A percentile compares a stretch with the other conserved stretches of the same genome.
Conservation (phyloP, 2,797 vertebrate species). For the Orientallactaga sibirica region DNA sequence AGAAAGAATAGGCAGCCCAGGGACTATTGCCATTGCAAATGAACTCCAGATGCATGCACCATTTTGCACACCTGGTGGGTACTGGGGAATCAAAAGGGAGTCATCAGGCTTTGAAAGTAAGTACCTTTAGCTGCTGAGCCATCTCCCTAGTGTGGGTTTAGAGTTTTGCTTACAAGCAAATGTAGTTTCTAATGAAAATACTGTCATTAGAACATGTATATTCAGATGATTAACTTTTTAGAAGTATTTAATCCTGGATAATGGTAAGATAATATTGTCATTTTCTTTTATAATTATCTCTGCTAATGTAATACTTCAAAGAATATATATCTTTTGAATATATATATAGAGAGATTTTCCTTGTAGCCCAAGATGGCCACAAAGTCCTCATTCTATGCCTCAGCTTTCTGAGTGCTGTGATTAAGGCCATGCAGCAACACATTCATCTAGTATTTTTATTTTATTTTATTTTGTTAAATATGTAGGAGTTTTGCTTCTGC, state of each 20-base stretch:
- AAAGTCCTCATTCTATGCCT: background rate
- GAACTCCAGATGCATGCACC: no score
- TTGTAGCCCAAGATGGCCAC: background rate
- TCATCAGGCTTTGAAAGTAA: no score
- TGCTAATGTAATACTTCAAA: background rate
- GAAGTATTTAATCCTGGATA: background rate
- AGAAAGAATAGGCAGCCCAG: no score
- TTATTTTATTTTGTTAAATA: slow-evolving; percentile 1
- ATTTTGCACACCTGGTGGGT: no score
- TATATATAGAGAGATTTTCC: background rate
- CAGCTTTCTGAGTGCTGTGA: background rate
- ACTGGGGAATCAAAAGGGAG: no score
- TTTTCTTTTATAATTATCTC: background rate
- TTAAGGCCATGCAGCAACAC: background rate
- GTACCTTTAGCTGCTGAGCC: no score
- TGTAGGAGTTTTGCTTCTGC: background rate
- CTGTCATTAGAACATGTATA: background rate
- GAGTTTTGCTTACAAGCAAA: background rate
- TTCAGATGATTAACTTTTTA: slow-evolving; percentile 23
- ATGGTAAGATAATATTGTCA: background rate
- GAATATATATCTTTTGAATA: background rate
- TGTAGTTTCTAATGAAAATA: slow-evolving; percentile 6
- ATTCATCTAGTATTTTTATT: background rate
- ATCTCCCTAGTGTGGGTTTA: no score
- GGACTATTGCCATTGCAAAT: no score